These are phyloP conservation scores for Podiceps cristatus DNA, from an alignment of 2,113 vertebrate genomes.

Conservation along the genomic window DNA sequence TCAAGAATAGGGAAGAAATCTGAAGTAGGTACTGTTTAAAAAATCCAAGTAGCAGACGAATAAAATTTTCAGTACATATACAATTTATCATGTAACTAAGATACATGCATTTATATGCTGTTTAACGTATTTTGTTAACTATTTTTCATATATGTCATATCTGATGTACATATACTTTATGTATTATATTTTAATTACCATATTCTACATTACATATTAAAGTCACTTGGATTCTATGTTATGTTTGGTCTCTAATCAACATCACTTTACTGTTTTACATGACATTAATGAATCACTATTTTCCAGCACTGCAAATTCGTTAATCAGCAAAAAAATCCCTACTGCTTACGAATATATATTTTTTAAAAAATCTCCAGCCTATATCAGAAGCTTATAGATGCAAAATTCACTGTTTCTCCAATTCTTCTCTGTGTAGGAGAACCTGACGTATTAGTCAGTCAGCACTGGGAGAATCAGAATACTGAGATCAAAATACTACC, in stretches of 20 bases:
- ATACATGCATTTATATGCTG: constrained; percentile 35
- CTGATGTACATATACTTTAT: constrained; percentile 49
- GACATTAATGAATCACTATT: not conserved
- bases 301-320: not conserved
- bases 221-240: constrained; percentile 28
- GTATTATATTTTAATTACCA: constrained; percentile 65
- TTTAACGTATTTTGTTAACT: constrained; percentile 52
- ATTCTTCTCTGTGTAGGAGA: not conserved
- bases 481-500: not conserved
- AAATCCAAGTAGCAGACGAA: not conserved
- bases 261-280: not conserved
- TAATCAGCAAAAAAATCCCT: not conserved
- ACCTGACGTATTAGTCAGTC: not conserved
- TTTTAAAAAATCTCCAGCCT: not conserved
- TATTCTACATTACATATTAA: constrained; percentile 56
- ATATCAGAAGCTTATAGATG: not conserved
- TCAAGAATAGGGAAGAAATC: not conserved
- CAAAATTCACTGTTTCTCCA: not conserved
- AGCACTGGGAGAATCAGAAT: not conserved
- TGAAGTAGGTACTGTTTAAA: not conserved
- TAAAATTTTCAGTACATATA: not conserved
- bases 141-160: constrained; percentile 56
- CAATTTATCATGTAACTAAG: constrained; percentile 17
- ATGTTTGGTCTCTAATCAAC: not conserved
- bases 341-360: not conserved